phyloP scores from a whole-genome alignment of 2,113 vertebrate genomes.

The Todiramphus saurophagus region DNA sequence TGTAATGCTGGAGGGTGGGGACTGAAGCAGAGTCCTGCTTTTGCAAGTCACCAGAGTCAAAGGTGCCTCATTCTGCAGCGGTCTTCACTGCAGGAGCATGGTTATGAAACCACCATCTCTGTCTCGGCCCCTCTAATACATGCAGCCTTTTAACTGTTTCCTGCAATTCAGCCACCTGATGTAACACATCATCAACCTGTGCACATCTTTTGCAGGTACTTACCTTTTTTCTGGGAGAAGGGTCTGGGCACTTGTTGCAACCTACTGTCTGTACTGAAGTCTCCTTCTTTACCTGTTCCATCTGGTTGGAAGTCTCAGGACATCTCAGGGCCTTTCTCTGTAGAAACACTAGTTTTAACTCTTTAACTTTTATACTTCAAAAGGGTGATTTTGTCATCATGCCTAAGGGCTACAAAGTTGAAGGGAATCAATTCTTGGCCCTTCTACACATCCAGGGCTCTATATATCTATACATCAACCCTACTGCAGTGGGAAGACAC shows the following conservation, averaged over 20 bases:
- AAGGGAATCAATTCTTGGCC: neutral
- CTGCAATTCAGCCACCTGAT: neutral
- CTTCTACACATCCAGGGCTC: neutral
- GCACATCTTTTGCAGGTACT: neutral
- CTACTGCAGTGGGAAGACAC: neutral
- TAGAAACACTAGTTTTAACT: neutral
- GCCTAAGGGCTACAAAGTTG: neutral
- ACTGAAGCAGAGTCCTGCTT: no score
- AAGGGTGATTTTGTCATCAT: neutral
- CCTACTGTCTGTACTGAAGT: neutral
- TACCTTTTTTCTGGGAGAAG: neutral
- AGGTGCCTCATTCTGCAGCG: neutral
- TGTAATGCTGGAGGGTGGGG: no score
- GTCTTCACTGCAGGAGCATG: neutral
- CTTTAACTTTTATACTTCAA: neutral
- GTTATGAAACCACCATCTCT: neutral
- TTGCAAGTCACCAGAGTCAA: neutral
- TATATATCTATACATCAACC: neutral
- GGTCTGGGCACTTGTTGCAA: neutral
- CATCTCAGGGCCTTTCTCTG: neutral
- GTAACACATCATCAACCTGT: neutral
- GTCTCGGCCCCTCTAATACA: neutral
- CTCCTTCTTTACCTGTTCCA: neutral
- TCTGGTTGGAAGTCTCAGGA: neutral
- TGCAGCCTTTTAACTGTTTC: neutral